Conservation (phyloP, 35 echinoderm and acorn worm genomes). For the Heliocidaris erythrogramma region DNA sequence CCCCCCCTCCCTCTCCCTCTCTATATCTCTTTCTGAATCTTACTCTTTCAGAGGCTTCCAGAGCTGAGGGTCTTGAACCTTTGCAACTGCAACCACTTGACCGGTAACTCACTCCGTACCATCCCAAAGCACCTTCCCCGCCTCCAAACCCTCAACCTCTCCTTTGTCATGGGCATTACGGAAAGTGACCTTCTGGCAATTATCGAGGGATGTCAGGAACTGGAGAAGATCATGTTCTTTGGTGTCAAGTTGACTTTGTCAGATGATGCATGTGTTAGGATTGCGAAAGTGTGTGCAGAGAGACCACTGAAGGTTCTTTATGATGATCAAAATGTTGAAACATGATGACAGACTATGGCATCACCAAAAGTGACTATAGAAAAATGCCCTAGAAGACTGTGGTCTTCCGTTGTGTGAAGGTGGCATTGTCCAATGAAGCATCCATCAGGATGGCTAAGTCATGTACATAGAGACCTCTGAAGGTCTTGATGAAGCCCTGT, state of each 20-base stretch:
- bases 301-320: conserved; percentile 37
- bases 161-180: conserved; percentile 23
- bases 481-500: background rate
- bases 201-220: conserved; percentile 23
- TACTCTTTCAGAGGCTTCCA: conserved; percentile 50
- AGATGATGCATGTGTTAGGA: conserved; percentile 46
- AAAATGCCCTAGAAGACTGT: background rate
- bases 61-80: conserved; percentile 51
- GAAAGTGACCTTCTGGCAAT: conserved; percentile 41
- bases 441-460: conserved; percentile 39
- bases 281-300: conserved; percentile 40
- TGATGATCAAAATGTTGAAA: background rate
- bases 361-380: background rate
- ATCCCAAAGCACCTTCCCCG: conserved; percentile 47
- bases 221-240: conserved; percentile 40
- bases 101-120: conserved; percentile 42
- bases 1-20: background rate
- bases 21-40: background rate
- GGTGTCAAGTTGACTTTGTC: conserved; percentile 42
- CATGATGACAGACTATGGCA: background rate
- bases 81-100: conserved; percentile 53
- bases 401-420: conserved; percentile 18
- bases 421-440: conserved; percentile 42
- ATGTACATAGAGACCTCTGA: conserved; percentile 36
- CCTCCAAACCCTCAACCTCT: conserved; percentile 38